A percentile compares a stretch with the other conserved stretches of the same genome.
These are phyloP conservation scores for Equus przewalskii DNA, from an alignment of 2,113 vertebrate genomes.

Conservation along the genomic window DNA sequence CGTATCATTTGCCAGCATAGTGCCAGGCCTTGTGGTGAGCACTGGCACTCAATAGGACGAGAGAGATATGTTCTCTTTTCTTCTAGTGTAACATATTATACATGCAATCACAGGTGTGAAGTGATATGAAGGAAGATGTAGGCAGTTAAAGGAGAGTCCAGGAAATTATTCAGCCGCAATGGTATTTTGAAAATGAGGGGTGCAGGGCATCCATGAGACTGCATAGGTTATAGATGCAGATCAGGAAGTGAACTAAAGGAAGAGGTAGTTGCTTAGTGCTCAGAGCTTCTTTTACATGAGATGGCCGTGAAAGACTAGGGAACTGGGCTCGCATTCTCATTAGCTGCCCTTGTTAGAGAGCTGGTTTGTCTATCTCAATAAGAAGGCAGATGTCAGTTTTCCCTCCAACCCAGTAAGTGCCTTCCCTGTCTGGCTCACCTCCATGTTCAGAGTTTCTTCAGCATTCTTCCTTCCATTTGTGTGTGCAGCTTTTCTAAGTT, in stretches of 20 bases:
- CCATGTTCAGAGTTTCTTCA: neutral
- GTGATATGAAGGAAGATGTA: neutral
- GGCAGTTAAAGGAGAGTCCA: neutral
- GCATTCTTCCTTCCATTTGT: slow-evolving; percentile 30
- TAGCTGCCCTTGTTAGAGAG: neutral
- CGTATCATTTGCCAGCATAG: neutral
- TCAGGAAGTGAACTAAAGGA: neutral
- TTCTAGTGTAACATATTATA: neutral
- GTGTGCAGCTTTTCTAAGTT: neutral
- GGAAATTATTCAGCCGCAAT: neutral
- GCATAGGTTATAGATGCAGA: neutral
- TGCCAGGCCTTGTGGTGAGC: neutral
- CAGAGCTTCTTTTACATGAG: neutral
- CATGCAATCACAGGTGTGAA: neutral
- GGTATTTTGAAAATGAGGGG: neutral
- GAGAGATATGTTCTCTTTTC: neutral
- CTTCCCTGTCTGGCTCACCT: neutral
- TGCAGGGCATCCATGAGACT: too few relatives aligned
- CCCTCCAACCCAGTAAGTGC: neutral
- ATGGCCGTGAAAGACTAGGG: neutral
- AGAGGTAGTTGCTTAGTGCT: fast-evolving
- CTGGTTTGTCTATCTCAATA: neutral
- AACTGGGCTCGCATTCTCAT: neutral
- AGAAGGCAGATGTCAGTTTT: neutral
- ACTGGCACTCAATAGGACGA: too few relatives aligned